Percentiles rank a stretch among this genome's conserved stretches.
These are phyloP conservation scores for Galaxea fascicularis DNA, from an alignment of 92 coral and sea anemone species.

Conservation along the genomic window DNA sequence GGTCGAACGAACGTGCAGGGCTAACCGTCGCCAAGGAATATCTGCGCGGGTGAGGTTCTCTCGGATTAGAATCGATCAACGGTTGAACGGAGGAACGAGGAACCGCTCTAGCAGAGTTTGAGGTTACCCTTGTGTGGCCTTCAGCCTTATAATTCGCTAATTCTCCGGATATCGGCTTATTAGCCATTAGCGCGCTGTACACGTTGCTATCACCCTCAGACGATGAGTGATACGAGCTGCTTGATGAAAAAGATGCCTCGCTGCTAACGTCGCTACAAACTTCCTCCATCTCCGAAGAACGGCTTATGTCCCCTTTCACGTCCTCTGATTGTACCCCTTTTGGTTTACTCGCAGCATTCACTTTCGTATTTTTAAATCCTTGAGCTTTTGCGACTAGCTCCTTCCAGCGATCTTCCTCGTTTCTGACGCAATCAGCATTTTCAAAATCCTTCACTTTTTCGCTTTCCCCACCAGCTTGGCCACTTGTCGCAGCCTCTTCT, in stretches of 20 bases:
- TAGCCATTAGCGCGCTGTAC: background rate
- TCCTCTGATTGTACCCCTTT: constrained; percentile 22
- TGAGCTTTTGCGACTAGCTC: constrained; percentile 52
- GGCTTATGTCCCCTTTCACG: constrained; percentile 15
- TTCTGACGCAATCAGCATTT: constrained; percentile 37
- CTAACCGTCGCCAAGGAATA: constrained; percentile 59
- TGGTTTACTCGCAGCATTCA: background rate
- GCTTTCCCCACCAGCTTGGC: background rate
- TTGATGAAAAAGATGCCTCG: constrained; percentile 56
- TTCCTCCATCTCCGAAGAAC: constrained; percentile 41
- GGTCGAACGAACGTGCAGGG: constrained; percentile 29
- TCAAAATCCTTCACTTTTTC: background rate
- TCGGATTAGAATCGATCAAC: background rate
- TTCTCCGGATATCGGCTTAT: constrained; percentile 56
- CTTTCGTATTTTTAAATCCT: constrained; percentile 27
- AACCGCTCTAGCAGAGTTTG: background rate
- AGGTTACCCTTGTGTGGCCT: constrained; percentile 25
- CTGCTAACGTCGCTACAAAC: constrained; percentile 64
- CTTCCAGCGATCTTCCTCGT: constrained; percentile 47
- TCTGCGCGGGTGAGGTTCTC: constrained; percentile 44
- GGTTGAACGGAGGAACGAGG: constrained; percentile 25
- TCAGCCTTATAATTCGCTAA: constrained; percentile 20
- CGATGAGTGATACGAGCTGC: constrained; percentile 62
- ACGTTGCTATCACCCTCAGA: constrained; percentile 39
- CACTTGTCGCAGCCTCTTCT: background rate